Evolutionary conservation across 1,140 invertebrate species (phyloP), one percentile per base, ranked within the genome.

Genomic region (Diorhabda elongata): DNA sequence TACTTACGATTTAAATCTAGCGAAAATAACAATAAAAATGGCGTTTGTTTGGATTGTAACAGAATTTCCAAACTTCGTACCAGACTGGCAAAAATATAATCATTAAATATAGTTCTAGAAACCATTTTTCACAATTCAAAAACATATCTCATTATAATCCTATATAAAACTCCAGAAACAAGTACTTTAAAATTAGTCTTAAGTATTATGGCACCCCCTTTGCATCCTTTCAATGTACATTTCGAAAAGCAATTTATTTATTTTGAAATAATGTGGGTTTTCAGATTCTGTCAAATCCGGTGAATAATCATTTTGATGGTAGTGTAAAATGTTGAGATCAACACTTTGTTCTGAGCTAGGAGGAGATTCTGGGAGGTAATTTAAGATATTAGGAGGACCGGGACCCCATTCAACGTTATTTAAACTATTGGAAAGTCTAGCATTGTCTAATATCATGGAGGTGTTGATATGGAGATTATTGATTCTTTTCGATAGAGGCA

Each of bases 381-480:
- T 67, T 9, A 44, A 44, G 56, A 52, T 44, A 59, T 68, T 66
- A 42, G 73, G 75, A 6, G 73, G 74, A 6, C 76, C 75, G 44
- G 74, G 76, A 4, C 76, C 73, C 79, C 76, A 78, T 61, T 78
- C 74, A 5, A 65, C 61, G 26, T 9, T 26, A 11, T 67, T 71
- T 41, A 26, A 42, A 9, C 42, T 45, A n/a, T 63, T 43, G 41
- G 26, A 7, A 8, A 57, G 61, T 61, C 68, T 72, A 6, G 66
- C 56, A 58, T 68, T 67, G 44, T 78, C 73, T 7, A 73, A 58
- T 4, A 79, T 62, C 67, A 80, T 72, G 6, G 61, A 67, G 57
- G 81, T 81, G 71, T 90, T 90, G 58, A 92, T 87, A 73, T 91
- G 89, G n/a, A 92, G 82, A 81, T 92, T 91, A 74, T 91, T 92